These are phyloP conservation scores for Bovichtus variegatus DNA, from an alignment of 2,797 vertebrate species.

Conservation along the genomic window DNA sequence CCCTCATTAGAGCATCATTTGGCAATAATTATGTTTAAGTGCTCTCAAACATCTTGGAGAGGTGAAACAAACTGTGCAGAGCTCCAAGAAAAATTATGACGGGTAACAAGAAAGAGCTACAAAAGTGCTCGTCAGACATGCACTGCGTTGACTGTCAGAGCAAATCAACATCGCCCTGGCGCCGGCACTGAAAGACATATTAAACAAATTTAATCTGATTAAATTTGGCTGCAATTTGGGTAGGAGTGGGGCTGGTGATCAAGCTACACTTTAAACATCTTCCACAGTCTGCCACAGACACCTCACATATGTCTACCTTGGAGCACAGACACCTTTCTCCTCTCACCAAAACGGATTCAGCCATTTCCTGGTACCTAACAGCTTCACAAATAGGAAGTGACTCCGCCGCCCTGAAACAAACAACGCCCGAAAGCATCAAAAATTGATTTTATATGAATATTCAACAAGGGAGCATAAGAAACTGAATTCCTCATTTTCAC, in stretches of 20 bases:
- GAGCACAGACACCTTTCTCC: conserved; percentile 77
- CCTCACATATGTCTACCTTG: conserved; percentile 73
- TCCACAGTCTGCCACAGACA: conserved; percentile 59
- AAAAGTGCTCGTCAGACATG: conserved; percentile 64
- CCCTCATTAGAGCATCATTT: conserved; percentile 81
- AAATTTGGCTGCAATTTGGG: conserved; percentile 49
- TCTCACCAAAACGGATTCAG: conserved; percentile 74
- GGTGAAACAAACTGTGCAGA: conserved; percentile 77
- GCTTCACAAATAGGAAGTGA: conserved; percentile 83
- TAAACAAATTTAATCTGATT: conserved; percentile 62
- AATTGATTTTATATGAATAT: conserved; percentile 91
- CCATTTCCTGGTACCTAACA: conserved; percentile 83
- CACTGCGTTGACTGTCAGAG: conserved; percentile 54
- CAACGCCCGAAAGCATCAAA: conserved; percentile 89
- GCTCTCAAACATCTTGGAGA: conserved; percentile 77
- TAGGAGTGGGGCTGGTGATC: conserved; percentile 52
- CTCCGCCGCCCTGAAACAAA: conserved; percentile 88
- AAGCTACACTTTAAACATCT: conserved; percentile 65
- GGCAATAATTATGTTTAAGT: conserved; percentile 87
- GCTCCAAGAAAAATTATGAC: conserved; percentile 69
- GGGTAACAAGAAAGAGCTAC: conserved; percentile 58
- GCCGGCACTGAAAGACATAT: conserved; percentile 46
- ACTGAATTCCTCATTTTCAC: conserved; percentile 90
- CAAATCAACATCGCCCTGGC: conserved; percentile 29
- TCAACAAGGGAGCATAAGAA: conserved; percentile 84